phyloP scores from a whole-genome alignment of 2,113 vertebrate genomes.

The Rhea americana region DNA sequence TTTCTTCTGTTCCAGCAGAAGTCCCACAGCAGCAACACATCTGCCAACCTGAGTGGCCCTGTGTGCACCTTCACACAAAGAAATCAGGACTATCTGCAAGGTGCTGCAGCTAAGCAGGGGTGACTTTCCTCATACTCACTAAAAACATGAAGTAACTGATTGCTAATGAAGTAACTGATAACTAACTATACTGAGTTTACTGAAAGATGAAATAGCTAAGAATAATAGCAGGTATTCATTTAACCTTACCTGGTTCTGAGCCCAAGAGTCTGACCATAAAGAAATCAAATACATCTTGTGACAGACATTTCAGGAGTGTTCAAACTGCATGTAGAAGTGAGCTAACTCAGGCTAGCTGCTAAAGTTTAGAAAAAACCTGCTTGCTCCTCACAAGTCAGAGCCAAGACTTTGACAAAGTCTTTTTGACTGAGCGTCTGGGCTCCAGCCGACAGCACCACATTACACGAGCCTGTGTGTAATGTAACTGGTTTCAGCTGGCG shows the following conservation, averaged over 20 bases:
- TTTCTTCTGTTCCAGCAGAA: not conserved
- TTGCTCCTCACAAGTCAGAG: constrained; percentile 3
- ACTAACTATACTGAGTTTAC: too few species aligned
- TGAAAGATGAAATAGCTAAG: not conserved
- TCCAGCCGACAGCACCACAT: constrained; percentile 3
- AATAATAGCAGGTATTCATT: constrained; percentile 44
- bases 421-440: not conserved
- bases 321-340: constrained; percentile 21
- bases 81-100: not conserved
- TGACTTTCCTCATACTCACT: not conserved
- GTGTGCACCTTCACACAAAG: not conserved
- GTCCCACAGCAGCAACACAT: not conserved
- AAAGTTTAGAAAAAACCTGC: constrained; percentile 41
- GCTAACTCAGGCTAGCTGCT: not conserved
- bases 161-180: not conserved
- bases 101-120: not conserved
- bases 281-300: constrained; percentile 16
- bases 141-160: not conserved
- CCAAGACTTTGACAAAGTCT: constrained; percentile 45
- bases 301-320: constrained; percentile 28
- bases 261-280: not conserved
- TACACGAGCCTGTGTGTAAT: not conserved
- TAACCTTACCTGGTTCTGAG: constrained; percentile 4
- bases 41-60: not conserved
- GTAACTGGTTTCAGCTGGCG: constrained; percentile 14